These are phyloP conservation scores for Autographa gamma DNA, from an alignment of 2,888 invertebrate genomes.

Conservation along the genomic window DNA sequence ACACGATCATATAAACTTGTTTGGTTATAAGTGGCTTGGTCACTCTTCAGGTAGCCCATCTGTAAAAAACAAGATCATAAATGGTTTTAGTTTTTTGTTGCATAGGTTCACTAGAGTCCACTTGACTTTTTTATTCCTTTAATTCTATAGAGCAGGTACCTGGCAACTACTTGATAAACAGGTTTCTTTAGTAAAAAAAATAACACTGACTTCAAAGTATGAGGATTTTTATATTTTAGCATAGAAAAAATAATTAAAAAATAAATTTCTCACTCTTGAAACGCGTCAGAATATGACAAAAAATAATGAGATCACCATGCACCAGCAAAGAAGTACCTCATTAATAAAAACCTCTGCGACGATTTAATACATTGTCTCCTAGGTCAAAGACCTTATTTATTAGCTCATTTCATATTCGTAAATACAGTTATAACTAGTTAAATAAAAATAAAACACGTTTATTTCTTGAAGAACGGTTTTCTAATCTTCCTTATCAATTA, in stretches of 20 bases:
- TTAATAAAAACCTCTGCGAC: neutral
- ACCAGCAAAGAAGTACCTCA: neutral
- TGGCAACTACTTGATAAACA: conserved; percentile 17
- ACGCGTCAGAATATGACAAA: neutral
- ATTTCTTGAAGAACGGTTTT: neutral
- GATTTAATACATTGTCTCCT: conserved; percentile 7
- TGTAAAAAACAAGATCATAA: conserved; percentile 65
- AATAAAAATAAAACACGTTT: conserved; percentile 5
- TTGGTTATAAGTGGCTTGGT: conserved; percentile 63
- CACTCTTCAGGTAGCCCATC: conserved; percentile 78
- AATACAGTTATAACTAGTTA: conserved; percentile 39
- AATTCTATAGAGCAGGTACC: conserved; percentile 16
- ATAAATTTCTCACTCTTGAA: neutral
- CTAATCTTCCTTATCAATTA: neutral
- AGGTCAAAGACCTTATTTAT: conserved; percentile 51
- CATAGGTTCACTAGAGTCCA: conserved; percentile 5
- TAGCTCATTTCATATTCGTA: conserved; percentile 8
- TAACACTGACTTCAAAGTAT: neutral
- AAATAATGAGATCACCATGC: neutral
- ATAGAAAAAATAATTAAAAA: neutral
- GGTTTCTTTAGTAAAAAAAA: conserved; percentile 26
- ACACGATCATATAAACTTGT: conserved; percentile 83
- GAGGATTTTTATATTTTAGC: neutral
- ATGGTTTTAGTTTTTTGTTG: conserved; percentile 25
- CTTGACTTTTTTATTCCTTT: conserved; percentile 27